Conservation (phyloP, 2,797 vertebrate species). For the Lutra lutra region DNA sequence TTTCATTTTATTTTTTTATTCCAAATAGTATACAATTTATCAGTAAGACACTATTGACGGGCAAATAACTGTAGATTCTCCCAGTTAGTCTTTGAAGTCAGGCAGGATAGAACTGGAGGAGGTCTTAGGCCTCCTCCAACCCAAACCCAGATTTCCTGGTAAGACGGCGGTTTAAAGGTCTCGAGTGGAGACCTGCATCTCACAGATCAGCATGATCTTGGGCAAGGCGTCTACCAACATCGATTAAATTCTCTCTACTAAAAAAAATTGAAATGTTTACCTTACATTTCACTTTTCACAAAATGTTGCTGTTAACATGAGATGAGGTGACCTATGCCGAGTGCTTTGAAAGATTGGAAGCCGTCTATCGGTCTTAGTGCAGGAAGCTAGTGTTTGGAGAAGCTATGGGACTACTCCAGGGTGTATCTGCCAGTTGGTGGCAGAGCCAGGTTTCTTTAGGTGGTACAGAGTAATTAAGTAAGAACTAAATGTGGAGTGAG, state of each 20-base stretch:
- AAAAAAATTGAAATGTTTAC: background rate
- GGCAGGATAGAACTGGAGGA: background rate
- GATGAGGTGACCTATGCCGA: background rate
- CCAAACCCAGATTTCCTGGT: background rate
- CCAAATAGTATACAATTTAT: background rate
- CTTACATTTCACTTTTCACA: background rate
- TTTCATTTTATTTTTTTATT: background rate
- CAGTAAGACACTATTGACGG: background rate
- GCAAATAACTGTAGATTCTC: background rate
- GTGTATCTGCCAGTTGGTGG: background rate
- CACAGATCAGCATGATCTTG: background rate
- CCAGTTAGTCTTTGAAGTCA: background rate
- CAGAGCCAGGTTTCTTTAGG: background rate
- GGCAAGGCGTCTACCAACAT: background rate
- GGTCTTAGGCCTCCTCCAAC: background rate
- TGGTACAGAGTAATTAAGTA: background rate
- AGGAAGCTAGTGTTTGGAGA: background rate
- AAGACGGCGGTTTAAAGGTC: background rate
- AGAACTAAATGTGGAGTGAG: background rate
- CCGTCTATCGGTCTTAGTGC: background rate
- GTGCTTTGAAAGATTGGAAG: background rate
- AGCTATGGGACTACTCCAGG: background rate
- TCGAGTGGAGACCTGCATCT: background rate
- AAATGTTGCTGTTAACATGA: background rate
- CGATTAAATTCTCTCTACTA: constrained; percentile 4